These are phyloP conservation scores for Mormyrops boulengeri DNA, from an alignment of 2,797 vertebrate genomes.

Conservation along the genomic window DNA sequence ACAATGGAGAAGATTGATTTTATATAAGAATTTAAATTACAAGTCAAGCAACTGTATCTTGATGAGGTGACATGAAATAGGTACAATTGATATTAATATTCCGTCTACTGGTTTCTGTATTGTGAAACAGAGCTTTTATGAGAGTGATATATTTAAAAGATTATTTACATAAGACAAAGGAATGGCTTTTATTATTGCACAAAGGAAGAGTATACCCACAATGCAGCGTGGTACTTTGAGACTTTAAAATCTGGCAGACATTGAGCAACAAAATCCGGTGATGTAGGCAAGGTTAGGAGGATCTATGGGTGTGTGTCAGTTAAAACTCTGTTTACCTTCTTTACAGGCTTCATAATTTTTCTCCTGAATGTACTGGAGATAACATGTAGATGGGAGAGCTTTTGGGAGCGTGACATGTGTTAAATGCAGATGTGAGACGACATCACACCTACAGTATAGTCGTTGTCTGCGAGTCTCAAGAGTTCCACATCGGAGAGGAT, in stretches of 20 bases:
- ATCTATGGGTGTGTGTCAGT: background rate
- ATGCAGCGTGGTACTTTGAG: slow-evolving; percentile 20
- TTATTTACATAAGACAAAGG: background rate
- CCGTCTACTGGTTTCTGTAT: background rate
- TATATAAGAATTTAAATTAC: background rate
- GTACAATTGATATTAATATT: background rate
- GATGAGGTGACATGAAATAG: background rate
- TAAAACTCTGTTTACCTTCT: no score
- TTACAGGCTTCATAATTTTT: background rate
- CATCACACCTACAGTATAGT: background rate
- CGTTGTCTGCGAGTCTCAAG: background rate
- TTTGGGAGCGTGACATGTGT: background rate
- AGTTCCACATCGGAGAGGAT: background rate
- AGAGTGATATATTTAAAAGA: background rate
- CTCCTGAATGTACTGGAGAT: background rate
- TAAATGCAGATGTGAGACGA: background rate
- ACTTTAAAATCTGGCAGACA: slow-evolving; percentile 13
- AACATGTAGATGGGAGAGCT: background rate
- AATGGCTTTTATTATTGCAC: background rate
- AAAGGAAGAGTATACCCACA: background rate
- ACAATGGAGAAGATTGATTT: background rate
- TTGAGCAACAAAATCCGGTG: slow-evolving; percentile 2
- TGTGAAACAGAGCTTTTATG: background rate
- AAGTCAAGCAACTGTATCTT: background rate
- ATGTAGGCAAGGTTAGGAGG: background rate